Conservation (phyloP, 2,113 vertebrate species). For the Limanda limanda region DNA sequence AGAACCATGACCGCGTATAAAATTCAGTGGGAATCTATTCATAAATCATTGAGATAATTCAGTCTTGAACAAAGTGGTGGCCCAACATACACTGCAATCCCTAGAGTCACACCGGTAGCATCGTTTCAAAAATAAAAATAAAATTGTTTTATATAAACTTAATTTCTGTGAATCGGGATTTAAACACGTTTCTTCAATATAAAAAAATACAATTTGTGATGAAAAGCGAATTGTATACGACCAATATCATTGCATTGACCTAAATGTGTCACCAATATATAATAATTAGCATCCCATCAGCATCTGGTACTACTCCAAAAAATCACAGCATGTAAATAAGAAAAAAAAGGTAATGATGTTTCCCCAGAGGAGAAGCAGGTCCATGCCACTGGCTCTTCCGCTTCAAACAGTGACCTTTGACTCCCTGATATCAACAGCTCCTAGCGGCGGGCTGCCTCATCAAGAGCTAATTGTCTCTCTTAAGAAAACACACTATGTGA, state of each 20-base stretch:
- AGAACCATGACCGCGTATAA: background rate
- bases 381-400: conserved; percentile 55
- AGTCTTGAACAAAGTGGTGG: background rate
- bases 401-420: conserved; percentile 71
- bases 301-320: conserved; percentile 57
- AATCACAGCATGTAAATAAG: conserved; percentile 41
- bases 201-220: background rate
- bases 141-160: background rate
- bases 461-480: conserved; percentile 63
- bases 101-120: background rate
- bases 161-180: background rate
- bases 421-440: conserved; percentile 64
- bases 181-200: background rate
- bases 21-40: background rate
- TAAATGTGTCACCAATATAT: conserved; percentile 19
- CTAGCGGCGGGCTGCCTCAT: conserved; percentile 44
- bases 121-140: background rate
- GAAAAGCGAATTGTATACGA: background rate
- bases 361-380: conserved; percentile 50
- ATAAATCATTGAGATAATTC: background rate
- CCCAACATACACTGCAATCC: background rate
- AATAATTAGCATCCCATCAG: conserved; percentile 44
- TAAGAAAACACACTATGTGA: conserved; percentile 48
- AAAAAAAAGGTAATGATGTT: conserved; percentile 35
- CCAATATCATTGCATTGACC: background rate